Evolutionary conservation across 2,113 vertebrate genomes (phyloP), one percentile per base, ranked within the genome.

Genomic region (Nestor notabilis): DNA sequence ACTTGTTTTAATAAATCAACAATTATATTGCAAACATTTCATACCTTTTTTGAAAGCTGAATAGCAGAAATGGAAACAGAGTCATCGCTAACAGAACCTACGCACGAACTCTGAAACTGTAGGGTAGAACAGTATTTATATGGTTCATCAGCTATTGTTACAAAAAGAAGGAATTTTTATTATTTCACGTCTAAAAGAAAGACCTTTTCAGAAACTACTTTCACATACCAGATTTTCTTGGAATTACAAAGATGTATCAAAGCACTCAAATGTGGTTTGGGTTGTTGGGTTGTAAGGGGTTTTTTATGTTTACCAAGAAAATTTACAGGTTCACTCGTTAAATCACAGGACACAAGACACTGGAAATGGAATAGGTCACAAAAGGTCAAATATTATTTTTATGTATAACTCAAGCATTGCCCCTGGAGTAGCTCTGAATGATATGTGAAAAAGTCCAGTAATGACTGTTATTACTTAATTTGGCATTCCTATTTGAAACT

Each of bases 401-500:
- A 72, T 31, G 44, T 83, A 56, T 75, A 91, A 95, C 41, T 92
- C 64, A 58, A 81, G 52, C 41, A 39, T 19, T 50, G 52, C 84
- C 91, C 89, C 93, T 72, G 21, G 69, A 91, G 81, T 69, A 76
- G 68, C 66, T 41, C 87, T 90, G 81, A 89, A 85, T 91, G 80
- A 92, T 92, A 87, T 17, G 78, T 90, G 87, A 91, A 96, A 90
- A 33, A 83, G 49, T 23, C 44, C 68, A 87, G 68, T 93, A 95
- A 96, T 69, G 74, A 90, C 66, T 56, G 37, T 90, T 94, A 93
- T 69, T 90, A 83, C 63, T 95, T 93, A 74, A 94, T 96, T 88
- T 90, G 64, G 95, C 79, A 92, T 95, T 94, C 88, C 74, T 86
- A 85, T 69, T 91, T 85, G 68, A 91, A 91, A 95, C 72, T 66